A percentile compares a stretch with the other conserved stretches of the same genome.
Conservation (phyloP, 2,797 vertebrate genomes). For the Coreius guichenoti region DNA sequence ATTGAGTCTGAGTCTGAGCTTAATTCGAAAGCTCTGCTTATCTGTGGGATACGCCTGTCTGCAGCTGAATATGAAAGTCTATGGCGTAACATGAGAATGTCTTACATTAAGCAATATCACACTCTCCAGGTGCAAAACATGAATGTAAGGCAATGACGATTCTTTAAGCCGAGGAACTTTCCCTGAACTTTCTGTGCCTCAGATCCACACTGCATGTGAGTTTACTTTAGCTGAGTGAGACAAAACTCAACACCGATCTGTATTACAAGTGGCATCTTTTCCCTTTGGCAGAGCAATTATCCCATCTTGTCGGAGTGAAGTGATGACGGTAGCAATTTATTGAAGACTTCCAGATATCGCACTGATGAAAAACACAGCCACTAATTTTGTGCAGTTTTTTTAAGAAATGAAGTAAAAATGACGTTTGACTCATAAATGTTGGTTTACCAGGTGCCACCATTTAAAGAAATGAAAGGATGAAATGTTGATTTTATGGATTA, state of each 20-base stretch:
- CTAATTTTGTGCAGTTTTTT: neutral
- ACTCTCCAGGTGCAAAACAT: constrained; percentile 14
- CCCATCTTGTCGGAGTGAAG: neutral
- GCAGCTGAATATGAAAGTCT: neutral
- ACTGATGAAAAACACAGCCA: constrained; percentile 18
- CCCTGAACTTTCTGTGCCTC: constrained; percentile 20
- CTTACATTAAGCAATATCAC: neutral
- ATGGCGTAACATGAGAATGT: neutral
- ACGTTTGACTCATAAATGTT: neutral
- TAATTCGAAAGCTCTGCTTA: neutral
- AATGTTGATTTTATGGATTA: neutral
- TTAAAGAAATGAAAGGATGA: neutral
- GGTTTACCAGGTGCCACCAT: neutral
- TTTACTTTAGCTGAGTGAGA: constrained; percentile 28
- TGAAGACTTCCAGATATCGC: neutral
- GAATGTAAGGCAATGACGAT: neutral
- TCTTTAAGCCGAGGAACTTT: constrained; percentile 1
- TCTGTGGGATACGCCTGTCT: constrained; percentile 15
- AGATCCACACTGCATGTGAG: neutral
- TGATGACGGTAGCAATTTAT: constrained; percentile 3
- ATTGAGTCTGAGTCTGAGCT: constrained; percentile 5
- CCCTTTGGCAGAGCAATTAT: neutral
- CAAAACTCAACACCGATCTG: neutral
- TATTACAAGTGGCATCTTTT: neutral
- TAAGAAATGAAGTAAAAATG: neutral